Percentiles rank a stretch among this genome's conserved stretches.
phyloP scores from a whole-genome alignment of 2,113 vertebrate genomes.

The Pteropus alecto region DNA sequence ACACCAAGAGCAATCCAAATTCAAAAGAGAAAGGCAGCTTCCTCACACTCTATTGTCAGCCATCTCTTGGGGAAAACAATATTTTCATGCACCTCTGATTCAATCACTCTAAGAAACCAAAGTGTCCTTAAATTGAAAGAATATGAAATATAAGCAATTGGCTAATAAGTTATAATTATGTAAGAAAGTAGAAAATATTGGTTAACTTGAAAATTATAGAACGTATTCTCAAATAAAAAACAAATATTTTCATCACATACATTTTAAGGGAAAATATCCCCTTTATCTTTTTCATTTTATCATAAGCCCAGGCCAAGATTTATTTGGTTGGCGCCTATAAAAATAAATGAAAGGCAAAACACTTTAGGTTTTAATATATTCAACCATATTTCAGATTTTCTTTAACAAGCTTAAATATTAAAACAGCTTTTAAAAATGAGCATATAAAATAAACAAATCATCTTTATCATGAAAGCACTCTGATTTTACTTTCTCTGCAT shows the following conservation, averaged over 20 bases:
- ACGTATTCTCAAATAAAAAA: slow-evolving; percentile 37
- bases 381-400: slow-evolving; percentile 73
- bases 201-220: slow-evolving; percentile 8
- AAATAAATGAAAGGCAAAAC: slow-evolving; percentile 84
- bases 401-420: slow-evolving; percentile 74
- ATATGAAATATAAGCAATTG: background rate
- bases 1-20: background rate
- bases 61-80: slow-evolving; percentile 5
- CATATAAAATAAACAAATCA: slow-evolving; percentile 75
- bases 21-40: background rate
- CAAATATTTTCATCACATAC: slow-evolving; percentile 66
- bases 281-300: slow-evolving; percentile 79
- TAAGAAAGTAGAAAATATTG: background rate
- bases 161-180: background rate
- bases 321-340: slow-evolving; percentile 75
- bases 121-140: slow-evolving; percentile 4
- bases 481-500: slow-evolving; percentile 79
- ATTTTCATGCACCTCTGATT: background rate
- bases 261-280: slow-evolving; percentile 79
- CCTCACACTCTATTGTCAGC: background rate
- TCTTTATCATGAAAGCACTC: slow-evolving; percentile 69
- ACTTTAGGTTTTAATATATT: slow-evolving; percentile 78
- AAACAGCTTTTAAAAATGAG: slow-evolving; percentile 68
- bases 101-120: background rate
- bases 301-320: slow-evolving; percentile 77